Percentiles rank a stretch among this genome's conserved stretches.
Evolutionary conservation across 23 tunicate species (phyloP).

Genomic region (Halocynthia aurantium): DNA sequence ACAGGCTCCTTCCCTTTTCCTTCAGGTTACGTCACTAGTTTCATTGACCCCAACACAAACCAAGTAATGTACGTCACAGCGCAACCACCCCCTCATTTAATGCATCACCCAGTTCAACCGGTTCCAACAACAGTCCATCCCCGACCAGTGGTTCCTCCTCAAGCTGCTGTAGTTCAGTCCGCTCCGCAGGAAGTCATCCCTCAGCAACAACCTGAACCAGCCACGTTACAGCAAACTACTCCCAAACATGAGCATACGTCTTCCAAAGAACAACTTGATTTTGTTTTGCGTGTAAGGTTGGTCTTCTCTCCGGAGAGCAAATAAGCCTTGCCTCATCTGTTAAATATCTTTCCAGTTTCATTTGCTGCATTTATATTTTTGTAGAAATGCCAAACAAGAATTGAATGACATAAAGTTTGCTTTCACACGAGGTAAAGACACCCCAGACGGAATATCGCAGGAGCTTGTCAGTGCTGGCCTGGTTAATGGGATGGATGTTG

Average conservation of each 20-base stretch:
- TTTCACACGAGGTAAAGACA: conserved; percentile 54
- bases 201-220: neutral
- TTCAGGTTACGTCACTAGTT: neutral
- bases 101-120: conserved; percentile 12
- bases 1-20: neutral
- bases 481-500: conserved; percentile 63
- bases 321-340: neutral
- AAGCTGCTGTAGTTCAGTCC: conserved; percentile 1
- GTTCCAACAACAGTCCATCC: neutral
- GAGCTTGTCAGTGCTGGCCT: conserved; percentile 80
- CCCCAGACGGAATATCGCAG: conserved; percentile 75
- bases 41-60: conserved; percentile 15
- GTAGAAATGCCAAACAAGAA: conserved; percentile 53
- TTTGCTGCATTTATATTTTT: neutral
- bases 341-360: neutral
- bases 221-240: neutral
- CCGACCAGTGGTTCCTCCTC: neutral
- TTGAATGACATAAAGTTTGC: conserved; percentile 81
- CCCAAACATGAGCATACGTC: neutral
- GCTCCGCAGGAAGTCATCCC: neutral
- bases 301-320: neutral
- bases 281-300: conserved; percentile 23
- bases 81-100: conserved; percentile 1
- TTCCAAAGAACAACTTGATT: neutral
- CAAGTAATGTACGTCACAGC: neutral